These are phyloP conservation scores for Syritta pipiens DNA, from an alignment of 2,888 invertebrate species.

Conservation along the genomic window DNA sequence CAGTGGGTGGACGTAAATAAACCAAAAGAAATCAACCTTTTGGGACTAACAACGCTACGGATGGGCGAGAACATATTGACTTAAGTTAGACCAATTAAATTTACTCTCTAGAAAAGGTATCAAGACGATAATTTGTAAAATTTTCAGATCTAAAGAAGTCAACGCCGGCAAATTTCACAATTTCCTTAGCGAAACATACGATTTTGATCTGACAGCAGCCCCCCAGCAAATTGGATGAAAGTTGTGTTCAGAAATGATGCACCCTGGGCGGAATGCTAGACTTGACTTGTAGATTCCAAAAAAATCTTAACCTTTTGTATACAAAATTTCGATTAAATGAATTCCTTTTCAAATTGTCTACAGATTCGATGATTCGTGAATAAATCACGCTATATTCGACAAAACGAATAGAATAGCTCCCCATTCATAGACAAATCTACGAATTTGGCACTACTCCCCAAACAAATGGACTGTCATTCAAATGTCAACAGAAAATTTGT, in stretches of 20 bases:
- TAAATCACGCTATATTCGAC: neutral
- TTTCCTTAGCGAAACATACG: no score
- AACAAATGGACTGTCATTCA: neutral
- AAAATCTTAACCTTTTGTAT: constrained; percentile 14
- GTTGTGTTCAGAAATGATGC: no score
- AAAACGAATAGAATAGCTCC: neutral
- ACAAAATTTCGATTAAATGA: no score
- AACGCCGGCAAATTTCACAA: no score
- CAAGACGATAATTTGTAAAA: no score
- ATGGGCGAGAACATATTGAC: neutral
- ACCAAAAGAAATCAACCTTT: neutral
- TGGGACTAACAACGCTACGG: neutral
- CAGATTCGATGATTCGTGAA: neutral
- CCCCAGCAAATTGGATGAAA: no score
- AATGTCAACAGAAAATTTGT: constrained; percentile 47
- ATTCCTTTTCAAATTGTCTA: neutral
- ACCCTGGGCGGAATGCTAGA: no score
- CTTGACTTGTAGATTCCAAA: no score
- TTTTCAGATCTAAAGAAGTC: no score
- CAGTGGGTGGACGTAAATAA: neutral
- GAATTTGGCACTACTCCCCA: constrained; percentile 13
- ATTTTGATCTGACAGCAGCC: no score
- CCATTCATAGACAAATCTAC: neutral
- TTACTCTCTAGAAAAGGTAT: no score
- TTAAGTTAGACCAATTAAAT: no score